Conservation (phyloP, 2,888 invertebrate genomes). For the Barypeithes pellucidus region DNA sequence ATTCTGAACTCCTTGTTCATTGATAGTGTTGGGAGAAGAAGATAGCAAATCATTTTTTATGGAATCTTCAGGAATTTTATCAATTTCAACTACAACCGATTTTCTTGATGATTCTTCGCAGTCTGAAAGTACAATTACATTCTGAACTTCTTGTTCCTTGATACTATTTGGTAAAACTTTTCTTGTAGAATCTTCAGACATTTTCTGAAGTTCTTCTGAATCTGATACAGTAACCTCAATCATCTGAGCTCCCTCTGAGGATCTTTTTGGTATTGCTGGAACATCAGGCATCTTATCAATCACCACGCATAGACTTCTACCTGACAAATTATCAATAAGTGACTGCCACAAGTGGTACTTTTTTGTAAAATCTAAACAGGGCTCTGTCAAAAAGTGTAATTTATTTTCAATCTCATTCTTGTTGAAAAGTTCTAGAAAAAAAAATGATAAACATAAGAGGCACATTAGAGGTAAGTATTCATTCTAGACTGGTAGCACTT, state of each 20-base stretch:
- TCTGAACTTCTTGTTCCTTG: not conserved
- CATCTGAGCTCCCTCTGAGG: not conserved
- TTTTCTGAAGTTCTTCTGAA: not conserved
- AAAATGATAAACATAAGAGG: not conserved
- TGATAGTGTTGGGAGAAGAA: not conserved
- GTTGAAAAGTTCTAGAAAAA: constrained; percentile 18
- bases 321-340: constrained; percentile 17
- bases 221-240: not conserved
- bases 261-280: not conserved
- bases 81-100: constrained; percentile 1
- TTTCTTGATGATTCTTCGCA: not conserved
- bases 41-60: not conserved
- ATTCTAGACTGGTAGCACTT: too few relatives aligned
- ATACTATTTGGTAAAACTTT: not conserved
- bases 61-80: constrained; percentile 5
- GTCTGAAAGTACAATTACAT: not conserved
- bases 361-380: constrained; percentile 13
- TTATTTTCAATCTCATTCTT: constrained; percentile 2
- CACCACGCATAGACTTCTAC: not conserved
- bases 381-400: constrained; percentile 9
- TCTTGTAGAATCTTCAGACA: not conserved
- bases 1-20: not conserved
- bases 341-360: constrained; percentile 32
- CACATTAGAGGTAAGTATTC: too few relatives aligned
- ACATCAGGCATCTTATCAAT: constrained; percentile 2